phyloP scores from a whole-genome alignment of 2,113 vertebrate species.

The Orientallactaga bullata region DNA sequence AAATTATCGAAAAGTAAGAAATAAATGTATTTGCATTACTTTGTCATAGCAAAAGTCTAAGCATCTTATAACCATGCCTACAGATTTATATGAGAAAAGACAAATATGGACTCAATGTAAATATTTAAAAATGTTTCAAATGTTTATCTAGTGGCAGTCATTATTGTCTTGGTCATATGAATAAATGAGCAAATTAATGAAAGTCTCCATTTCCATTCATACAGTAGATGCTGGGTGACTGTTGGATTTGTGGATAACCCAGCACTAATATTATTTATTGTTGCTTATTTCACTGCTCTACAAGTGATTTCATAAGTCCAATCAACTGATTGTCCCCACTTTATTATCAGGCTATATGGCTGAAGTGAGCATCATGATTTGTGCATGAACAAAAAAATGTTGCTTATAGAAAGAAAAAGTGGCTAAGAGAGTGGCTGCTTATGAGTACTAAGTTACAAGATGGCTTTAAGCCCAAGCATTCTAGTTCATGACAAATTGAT shows the following conservation, averaged over 20 bases:
- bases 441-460: background rate
- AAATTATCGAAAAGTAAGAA: too few species aligned
- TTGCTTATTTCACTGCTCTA: background rate
- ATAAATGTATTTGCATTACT: background rate
- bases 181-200: background rate
- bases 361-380: background rate
- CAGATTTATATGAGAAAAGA: background rate
- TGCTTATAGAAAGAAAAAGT: background rate
- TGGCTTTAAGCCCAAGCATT: background rate
- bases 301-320: background rate
- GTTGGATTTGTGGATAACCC: background rate
- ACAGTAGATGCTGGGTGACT: background rate
- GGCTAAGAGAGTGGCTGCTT: background rate
- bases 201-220: background rate
- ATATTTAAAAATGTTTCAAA: background rate
- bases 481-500: background rate
- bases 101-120: background rate
- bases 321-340: background rate
- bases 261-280: background rate
- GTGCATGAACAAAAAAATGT: background rate
- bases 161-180: background rate
- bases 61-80: background rate
- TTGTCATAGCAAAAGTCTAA: background rate
- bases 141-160: background rate
- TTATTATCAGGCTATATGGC: background rate